Conservation (phyloP, 2,113 vertebrate species). For the Spea multiplicata region DNA sequence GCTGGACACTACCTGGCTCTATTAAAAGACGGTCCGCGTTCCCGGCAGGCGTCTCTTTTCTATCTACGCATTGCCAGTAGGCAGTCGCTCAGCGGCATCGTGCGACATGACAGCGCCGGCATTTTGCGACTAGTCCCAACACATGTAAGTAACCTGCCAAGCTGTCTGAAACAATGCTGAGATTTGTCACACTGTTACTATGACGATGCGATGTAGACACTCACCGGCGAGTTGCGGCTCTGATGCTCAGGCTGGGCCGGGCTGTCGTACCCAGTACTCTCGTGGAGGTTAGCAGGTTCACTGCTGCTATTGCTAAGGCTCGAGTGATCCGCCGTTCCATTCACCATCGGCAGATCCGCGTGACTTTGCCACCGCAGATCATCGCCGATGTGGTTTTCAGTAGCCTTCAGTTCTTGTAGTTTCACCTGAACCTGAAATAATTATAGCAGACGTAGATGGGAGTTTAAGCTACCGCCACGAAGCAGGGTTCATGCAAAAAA, state of each 20-base stretch:
- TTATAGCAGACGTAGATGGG: too few species aligned
- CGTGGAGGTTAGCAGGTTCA: slow-evolving; percentile 73
- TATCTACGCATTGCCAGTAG: too few species aligned
- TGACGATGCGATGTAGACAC: slow-evolving; percentile 39
- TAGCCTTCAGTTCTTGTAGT: slow-evolving; percentile 78
- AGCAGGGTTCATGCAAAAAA: too few species aligned
- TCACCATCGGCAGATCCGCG: slow-evolving; percentile 74
- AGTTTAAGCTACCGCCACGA: too few species aligned
- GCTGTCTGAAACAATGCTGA: neutral
- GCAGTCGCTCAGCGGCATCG: too few species aligned
- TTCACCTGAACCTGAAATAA: slow-evolving; percentile 78
- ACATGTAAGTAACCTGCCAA: neutral
- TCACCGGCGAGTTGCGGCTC: slow-evolving; percentile 65
- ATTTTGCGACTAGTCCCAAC: neutral
- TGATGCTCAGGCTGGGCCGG: slow-evolving; percentile 62
- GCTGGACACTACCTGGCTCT: too few species aligned
- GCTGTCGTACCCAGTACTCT: slow-evolving; percentile 57
- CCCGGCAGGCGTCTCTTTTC: too few species aligned
- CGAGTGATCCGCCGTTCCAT: slow-evolving; percentile 73
- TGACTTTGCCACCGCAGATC: slow-evolving; percentile 81
- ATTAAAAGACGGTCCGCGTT: too few species aligned
- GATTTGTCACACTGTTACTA: too few species aligned
- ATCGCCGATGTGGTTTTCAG: slow-evolving; percentile 75
- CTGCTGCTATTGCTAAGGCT: slow-evolving; percentile 77
- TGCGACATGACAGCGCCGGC: too few species aligned